These are phyloP conservation scores for Crotalus viridis DNA, from an alignment of 2,113 vertebrate species.

Conservation along the genomic window DNA sequence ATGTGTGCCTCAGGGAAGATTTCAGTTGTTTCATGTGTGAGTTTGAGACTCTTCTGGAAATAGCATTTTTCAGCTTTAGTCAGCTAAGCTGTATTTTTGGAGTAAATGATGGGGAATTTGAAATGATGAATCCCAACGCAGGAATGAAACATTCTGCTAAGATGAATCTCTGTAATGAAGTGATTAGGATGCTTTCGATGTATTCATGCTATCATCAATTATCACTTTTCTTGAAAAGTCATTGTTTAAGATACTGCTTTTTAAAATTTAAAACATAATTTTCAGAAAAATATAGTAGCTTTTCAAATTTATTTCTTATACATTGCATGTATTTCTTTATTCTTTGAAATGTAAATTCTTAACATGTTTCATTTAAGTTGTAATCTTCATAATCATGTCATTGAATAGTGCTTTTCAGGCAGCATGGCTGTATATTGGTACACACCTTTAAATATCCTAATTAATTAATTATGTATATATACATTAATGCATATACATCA, in stretches of 20 bases:
- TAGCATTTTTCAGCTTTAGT: constrained; percentile 58
- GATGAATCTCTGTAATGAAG: neutral
- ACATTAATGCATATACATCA: no score
- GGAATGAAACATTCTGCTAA: constrained; percentile 10
- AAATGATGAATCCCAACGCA: constrained; percentile 14
- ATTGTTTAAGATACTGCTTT: constrained; percentile 4
- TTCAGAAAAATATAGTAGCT: constrained; percentile 45
- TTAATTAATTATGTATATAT: no score
- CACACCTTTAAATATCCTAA: neutral
- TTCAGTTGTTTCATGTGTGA: constrained; percentile 61
- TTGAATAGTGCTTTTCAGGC: neutral
- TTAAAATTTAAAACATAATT: constrained; percentile 27
- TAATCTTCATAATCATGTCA: neutral
- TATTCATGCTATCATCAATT: constrained; percentile 30
- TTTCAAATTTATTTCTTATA: constrained; percentile 48
- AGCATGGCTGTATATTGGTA: neutral
- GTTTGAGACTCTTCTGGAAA: constrained; percentile 61
- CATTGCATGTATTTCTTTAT: constrained; percentile 37
- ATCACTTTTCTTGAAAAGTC: constrained; percentile 31
- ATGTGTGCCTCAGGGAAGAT: constrained; percentile 62
- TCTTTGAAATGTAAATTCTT: constrained; percentile 4
- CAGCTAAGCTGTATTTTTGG: constrained; percentile 52
- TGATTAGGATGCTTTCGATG: constrained; percentile 28
- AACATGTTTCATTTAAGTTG: neutral
- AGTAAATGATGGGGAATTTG: constrained; percentile 14